These are phyloP conservation scores for Ceuthmochares aereus DNA, from an alignment of 2,113 vertebrate species.

Conservation along the genomic window DNA sequence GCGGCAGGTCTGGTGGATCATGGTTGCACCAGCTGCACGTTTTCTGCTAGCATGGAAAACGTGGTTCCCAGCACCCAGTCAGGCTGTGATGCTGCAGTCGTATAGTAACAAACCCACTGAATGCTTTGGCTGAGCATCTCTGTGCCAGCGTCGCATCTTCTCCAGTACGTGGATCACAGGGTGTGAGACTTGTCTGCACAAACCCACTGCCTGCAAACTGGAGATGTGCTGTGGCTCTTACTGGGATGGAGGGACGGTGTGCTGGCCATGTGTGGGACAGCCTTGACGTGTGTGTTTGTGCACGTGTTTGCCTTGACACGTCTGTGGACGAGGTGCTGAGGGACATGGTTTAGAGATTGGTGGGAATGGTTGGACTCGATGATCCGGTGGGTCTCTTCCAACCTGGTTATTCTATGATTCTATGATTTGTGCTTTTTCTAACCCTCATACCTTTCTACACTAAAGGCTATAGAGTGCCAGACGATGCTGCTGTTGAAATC, in stretches of 20 bases:
- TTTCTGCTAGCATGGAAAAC: not conserved
- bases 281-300: not conserved
- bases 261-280: not conserved
- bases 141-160: rapidly evolving
- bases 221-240: not conserved
- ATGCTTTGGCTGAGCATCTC: not conserved
- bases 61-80: rapidly evolving
- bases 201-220: not conserved
- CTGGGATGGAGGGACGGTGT: not conserved
- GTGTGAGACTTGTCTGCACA: not conserved
- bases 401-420: too few species aligned
- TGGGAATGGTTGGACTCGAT: too few species aligned
- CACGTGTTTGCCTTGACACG: not conserved
- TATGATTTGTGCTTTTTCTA: not conserved
- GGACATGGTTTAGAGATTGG: too few species aligned
- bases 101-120: not conserved
- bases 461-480: not conserved
- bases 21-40: not conserved
- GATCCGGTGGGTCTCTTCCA: too few species aligned
- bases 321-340: too few species aligned
- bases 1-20: not conserved
- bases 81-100: not conserved
- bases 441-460: not conserved
- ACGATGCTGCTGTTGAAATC: not conserved
- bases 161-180: not conserved